phyloP scores from a whole-genome alignment of 1,140 invertebrate genomes.

The Temnothorax longispinosus region DNA sequence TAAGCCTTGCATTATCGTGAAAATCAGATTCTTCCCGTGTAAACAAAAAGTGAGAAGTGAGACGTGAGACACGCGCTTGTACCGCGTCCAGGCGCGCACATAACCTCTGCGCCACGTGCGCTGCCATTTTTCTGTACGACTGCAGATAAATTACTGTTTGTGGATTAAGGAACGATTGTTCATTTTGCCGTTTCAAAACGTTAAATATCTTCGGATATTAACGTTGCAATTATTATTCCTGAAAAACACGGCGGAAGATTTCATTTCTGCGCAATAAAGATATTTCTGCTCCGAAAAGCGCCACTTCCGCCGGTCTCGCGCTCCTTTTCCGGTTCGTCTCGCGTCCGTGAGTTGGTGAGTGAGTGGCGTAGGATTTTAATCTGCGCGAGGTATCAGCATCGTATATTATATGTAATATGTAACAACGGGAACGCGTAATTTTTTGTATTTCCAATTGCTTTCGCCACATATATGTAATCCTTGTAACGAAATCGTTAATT shows the following conservation, averaged over 20 bases:
- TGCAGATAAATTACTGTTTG: not conserved
- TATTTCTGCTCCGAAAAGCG: not conserved
- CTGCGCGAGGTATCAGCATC: slow-evolving; percentile 50
- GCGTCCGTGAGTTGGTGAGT: slow-evolving; percentile 72
- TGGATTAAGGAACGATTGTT: not conserved
- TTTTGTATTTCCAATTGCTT: not conserved
- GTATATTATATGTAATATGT: not conserved
- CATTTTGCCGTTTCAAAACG: not conserved
- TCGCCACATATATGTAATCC: slow-evolving; percentile 31
- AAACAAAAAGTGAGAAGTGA: not conserved
- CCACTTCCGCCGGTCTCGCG: slow-evolving; percentile 21
- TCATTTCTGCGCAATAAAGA: not conserved
- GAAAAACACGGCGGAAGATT: not conserved
- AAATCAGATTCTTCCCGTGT: not conserved
- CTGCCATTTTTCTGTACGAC: slow-evolving; percentile 62
- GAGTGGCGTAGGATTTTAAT: slow-evolving; percentile 64
- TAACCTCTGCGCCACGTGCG: not conserved
- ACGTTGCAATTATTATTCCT: not conserved
- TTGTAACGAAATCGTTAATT: slow-evolving; percentile 1
- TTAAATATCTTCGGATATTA: not conserved
- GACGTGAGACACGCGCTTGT: not conserved
- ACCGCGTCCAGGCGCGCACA: not conserved
- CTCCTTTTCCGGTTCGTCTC: slow-evolving; percentile 74
- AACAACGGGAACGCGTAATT: not conserved
- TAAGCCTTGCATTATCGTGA: slow-evolving; percentile 62